A percentile compares a stretch with the other conserved stretches of the same genome.
phyloP scores from a whole-genome alignment of 2,113 vertebrate species.

The Myanophis thanlyinensis region DNA sequence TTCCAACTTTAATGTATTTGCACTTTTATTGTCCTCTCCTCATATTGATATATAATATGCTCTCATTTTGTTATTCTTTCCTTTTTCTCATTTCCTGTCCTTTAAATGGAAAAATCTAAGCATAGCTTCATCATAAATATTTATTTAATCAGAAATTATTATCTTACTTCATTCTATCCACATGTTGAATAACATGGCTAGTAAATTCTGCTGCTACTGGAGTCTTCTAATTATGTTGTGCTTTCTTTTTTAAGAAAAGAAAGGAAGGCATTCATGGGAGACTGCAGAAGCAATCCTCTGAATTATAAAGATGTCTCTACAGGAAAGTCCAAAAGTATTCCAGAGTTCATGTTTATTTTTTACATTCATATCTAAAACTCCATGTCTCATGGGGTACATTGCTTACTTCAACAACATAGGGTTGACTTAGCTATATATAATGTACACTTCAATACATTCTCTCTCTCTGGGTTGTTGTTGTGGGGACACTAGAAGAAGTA shows the following conservation, averaged over 20 bases:
- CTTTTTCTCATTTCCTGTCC: background rate
- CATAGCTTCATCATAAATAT: background rate
- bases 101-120: background rate
- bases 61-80: background rate
- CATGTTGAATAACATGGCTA: background rate
- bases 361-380: background rate
- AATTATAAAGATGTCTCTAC: background rate
- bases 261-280: background rate
- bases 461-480: background rate
- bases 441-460: background rate
- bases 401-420: background rate
- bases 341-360: background rate
- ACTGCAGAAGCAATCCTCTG: background rate
- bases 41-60: background rate
- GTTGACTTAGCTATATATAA: background rate
- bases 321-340: background rate
- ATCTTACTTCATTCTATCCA: background rate
- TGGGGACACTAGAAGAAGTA: background rate
- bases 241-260: background rate
- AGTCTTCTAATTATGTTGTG: background rate
- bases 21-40: background rate
- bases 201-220: background rate
- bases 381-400: background rate
- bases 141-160: background rate
- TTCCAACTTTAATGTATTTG: background rate